These are phyloP conservation scores for Diglossa cyanea DNA, from an alignment of 2,797 vertebrate species.

Conservation along the genomic window DNA sequence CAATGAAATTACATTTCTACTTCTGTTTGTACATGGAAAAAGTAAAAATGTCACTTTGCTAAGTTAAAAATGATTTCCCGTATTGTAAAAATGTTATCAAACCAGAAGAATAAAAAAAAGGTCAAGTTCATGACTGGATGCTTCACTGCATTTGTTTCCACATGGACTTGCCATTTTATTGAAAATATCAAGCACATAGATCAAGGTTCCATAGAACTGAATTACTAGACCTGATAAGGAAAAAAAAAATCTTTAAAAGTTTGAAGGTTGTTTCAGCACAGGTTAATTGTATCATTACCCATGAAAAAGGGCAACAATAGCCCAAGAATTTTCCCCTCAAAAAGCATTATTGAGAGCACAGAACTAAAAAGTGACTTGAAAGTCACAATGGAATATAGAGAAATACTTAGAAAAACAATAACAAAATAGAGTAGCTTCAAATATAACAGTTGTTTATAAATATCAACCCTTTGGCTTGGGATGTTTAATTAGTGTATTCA, in stretches of 20 bases:
- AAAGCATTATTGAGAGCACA: not conserved
- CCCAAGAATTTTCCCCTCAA: not conserved
- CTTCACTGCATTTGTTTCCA: conserved; percentile 64
- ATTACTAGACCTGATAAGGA: conserved; percentile 52
- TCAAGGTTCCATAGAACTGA: conserved; percentile 55
- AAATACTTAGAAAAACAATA: not conserved
- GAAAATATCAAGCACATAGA: conserved; percentile 73
- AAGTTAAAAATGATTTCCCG: conserved; percentile 25
- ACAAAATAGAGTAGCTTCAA: not conserved
- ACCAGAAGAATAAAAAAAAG: conserved; percentile 58
- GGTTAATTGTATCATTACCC: conserved; percentile 43
- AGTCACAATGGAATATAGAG: not conserved
- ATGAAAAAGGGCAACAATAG: not conserved
- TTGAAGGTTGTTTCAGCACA: conserved; percentile 20
- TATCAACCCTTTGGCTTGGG: not conserved
- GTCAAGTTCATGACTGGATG: conserved; percentile 58
- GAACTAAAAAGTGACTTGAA: not conserved
- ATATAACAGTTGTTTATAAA: conserved; percentile 12
- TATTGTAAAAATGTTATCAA: conserved; percentile 64
- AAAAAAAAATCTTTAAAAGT: conserved; percentile 6
- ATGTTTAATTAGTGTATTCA: conserved; percentile 29
- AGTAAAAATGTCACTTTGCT: conserved; percentile 48
- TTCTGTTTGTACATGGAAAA: conserved; percentile 38
- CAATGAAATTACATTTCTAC: conserved; percentile 33
- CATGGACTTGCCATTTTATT: conserved; percentile 70